Base-by-base conservation (phyloP, 2,888 invertebrate species). In the Dryocosmus kuriphilus region DNA sequence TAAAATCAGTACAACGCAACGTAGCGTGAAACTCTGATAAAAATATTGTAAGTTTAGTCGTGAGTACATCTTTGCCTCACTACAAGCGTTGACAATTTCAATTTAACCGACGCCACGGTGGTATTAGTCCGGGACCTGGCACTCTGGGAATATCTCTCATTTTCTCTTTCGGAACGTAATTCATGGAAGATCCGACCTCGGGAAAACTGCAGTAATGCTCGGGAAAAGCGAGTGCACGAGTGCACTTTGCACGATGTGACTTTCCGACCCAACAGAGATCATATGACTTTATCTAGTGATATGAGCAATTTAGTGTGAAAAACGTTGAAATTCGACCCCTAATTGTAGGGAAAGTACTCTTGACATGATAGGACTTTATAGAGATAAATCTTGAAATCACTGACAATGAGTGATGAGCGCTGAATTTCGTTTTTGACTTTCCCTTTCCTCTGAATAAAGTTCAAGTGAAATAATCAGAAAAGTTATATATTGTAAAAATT, bases 221-320 rank as follows among this genome's bases (percentile, higher is more conserved):
- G 9, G 19, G 7, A 46, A 46, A 46, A 46, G 46, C 46, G 46
- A 46, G 46, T 46, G 19, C 46, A n/a, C n/a, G 51, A 51, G 2
- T 9, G 51, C n/a, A 51, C 51, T 51, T 51, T 51, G 9, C 51
- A 51, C 51, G 51, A 51, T 51, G 51, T 51, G n/a, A 51, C 51
- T n/a, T n/a, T 51, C 5, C 3, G 51, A n/a, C 51, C 51, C n/a
- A 51, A n/a, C n/a, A 7, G 8, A 9, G 6, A 51, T 2, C n/a
- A 51, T 51, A n/a, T 51, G 8, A 51, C 16, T n/a, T 9, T n/a
- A 51, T 22, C 51, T 51, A 22, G n/a, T 51, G 51, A 22, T n/a
- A 51, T 51, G 51, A 51, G 51, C n/a, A 51, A 51, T 51, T 51
- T 51, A 51, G 51, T n/a, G n/a, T 51, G n/a, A n/a, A 51, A 51